phyloP scores from a whole-genome alignment of 1,140 invertebrate genomes.

The Cephus cinctus region DNA sequence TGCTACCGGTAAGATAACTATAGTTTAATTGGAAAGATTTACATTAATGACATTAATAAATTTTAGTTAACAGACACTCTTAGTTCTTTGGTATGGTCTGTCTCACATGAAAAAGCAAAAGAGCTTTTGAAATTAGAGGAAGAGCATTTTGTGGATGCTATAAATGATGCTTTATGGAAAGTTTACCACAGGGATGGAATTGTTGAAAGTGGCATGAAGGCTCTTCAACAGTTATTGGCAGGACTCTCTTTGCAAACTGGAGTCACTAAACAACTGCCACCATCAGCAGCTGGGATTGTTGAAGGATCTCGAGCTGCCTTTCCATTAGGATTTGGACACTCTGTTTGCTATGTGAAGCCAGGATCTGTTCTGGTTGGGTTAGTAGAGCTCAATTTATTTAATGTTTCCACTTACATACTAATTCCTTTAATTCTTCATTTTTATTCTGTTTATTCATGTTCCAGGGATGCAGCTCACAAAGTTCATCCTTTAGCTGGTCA shows the following conservation, averaged over 20 bases:
- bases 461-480: constrained; percentile 92
- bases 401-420: constrained; percentile 2
- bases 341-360: constrained; percentile 75
- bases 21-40: constrained; percentile 18
- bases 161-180: constrained; percentile 86
- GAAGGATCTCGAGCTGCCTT: constrained; percentile 79
- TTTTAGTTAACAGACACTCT: constrained; percentile 66
- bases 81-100: constrained; percentile 92
- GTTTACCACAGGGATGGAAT: constrained; percentile 62
- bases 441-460: constrained; percentile 33
- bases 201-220: constrained; percentile 60
- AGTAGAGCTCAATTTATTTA: constrained; percentile 24
- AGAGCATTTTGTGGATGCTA: constrained; percentile 83
- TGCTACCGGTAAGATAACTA: constrained; percentile 74
- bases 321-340: constrained; percentile 89
- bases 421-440: constrained; percentile 4
- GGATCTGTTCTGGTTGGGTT: constrained; percentile 83
- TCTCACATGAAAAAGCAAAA: constrained; percentile 72
- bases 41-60: constrained; percentile 19
- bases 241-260: constrained; percentile 51
- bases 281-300: constrained; percentile 67
- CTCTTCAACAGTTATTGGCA: constrained; percentile 55
- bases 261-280: constrained; percentile 70
- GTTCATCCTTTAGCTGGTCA: constrained; percentile 96
- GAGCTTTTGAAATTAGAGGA: constrained; percentile 67